phyloP scores from a whole-genome alignment of 2,797 vertebrate species.

The Potorous gilbertii region DNA sequence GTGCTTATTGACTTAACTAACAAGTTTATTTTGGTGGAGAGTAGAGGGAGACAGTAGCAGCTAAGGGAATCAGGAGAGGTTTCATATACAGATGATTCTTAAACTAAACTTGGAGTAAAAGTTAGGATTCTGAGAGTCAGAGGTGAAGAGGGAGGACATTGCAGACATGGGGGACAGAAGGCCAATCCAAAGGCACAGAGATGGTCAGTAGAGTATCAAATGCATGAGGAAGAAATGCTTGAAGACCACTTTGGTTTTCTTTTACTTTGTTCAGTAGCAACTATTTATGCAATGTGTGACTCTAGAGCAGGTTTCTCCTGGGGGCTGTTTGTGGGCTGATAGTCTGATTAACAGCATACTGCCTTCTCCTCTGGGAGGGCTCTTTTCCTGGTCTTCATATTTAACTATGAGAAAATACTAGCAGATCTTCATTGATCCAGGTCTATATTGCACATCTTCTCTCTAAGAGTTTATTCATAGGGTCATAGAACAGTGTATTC shows the following conservation, averaged over 20 bases:
- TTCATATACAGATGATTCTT: neutral
- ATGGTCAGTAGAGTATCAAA: neutral
- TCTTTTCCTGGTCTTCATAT: neutral
- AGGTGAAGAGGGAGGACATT: neutral
- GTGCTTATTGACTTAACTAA: neutral
- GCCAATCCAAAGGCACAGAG: neutral
- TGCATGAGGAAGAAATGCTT: neutral
- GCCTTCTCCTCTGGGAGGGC: neutral
- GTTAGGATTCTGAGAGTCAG: neutral
- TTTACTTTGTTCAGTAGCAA: neutral
- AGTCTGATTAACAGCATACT: neutral
- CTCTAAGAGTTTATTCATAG: neutral
- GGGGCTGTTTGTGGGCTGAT: neutral
- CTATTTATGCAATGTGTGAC: neutral
- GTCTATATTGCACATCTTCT: neutral
- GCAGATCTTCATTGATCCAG: neutral
- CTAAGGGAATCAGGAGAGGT: neutral
- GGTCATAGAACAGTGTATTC: neutral
- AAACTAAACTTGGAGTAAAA: neutral
- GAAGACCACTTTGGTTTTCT: neutral
- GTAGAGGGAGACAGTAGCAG: neutral
- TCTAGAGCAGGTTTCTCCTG: neutral
- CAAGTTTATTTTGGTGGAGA: neutral
- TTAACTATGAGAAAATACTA: neutral
- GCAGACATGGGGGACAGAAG: neutral